Evolutionary conservation across 1,140 invertebrate genomes (phyloP), one percentile per base, ranked within the genome.

Genomic region (Bombus superbus): DNA sequence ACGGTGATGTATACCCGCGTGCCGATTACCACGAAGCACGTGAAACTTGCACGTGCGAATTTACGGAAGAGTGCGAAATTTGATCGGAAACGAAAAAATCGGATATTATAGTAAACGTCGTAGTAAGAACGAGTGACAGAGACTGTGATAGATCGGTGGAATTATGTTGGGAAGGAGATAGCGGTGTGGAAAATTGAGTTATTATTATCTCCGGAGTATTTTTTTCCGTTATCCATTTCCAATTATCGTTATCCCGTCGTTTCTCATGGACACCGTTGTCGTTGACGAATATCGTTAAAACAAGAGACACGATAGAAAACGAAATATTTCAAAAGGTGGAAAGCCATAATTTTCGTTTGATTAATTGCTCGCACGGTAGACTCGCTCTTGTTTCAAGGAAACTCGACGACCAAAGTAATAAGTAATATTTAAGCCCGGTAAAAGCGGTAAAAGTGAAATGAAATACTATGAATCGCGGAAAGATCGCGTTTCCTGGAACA

Each of bases 371-470:
- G 53, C 13, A 38, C 2, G 47, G 38, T 62, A 57, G 75, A 62
- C 40, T 62, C 53, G 25, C 25, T 76, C 32, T 53, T 35, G 35
- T 76, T 76, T 71, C 74, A n/a, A 25, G 53, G 74, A 40, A 62
- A 76, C 35, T 11, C 47, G 28, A 53, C 11, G 28, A 40, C 57
- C 1, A 53, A 53, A 53, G 47, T 53, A 76, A 76, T 76, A 62
- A 42, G 13, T 10, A 62, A 42, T 62, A 62, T 40, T 44, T 32
- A 10, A 32, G 13, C 13, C 6, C 71, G 71, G 71, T 76, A 59
- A 76, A 59, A 76, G 53, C n/a, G 47, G 74, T 59, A 59, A 57
- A 40, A 62, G 74, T 62, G 74, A 77, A 77, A 64, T 42, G 57
- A 77, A 62, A n/a, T 62, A 64, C 62, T 64, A 64, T 28, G 25